These are phyloP conservation scores for Cyphomyrmex costatus DNA, from an alignment of 1,140 invertebrate genomes.

Conservation along the genomic window DNA sequence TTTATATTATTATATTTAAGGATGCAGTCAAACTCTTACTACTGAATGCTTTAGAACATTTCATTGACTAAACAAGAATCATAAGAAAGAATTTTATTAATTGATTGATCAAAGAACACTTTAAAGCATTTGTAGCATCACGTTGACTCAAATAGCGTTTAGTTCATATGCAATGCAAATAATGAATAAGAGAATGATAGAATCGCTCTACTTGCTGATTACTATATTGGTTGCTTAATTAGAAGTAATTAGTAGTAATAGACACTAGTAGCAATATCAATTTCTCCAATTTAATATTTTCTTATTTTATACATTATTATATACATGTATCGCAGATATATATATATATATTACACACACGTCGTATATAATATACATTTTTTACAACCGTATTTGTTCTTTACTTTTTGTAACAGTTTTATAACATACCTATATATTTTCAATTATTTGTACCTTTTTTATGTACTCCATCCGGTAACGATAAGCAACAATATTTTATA, in stretches of 20 bases:
- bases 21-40: too few relatives aligned
- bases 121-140: too few relatives aligned
- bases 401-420: background rate
- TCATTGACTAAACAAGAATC: too few relatives aligned
- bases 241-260: background rate
- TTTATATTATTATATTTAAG: slow-evolving; percentile 30
- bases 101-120: too few relatives aligned
- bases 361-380: slow-evolving; percentile 6
- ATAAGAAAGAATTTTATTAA: too few relatives aligned
- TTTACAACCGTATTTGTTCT: slow-evolving; percentile 12
- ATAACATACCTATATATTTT: background rate
- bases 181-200: slow-evolving; percentile 3
- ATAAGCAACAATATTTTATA: background rate
- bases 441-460: background rate
- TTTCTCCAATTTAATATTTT: background rate
- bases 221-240: slow-evolving; percentile 11
- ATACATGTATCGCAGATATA: background rate
- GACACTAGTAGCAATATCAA: background rate
- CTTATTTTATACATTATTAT: slow-evolving; percentile 10
- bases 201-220: background rate
- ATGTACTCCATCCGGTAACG: too few relatives aligned
- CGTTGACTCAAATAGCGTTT: background rate
- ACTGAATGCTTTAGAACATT: too few relatives aligned
- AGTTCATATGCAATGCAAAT: slow-evolving; percentile 22
- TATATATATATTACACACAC: background rate